Evolutionary conservation across 2,797 vertebrate genomes (phyloP).

Genomic region (Phalloptychus januarius): DNA sequence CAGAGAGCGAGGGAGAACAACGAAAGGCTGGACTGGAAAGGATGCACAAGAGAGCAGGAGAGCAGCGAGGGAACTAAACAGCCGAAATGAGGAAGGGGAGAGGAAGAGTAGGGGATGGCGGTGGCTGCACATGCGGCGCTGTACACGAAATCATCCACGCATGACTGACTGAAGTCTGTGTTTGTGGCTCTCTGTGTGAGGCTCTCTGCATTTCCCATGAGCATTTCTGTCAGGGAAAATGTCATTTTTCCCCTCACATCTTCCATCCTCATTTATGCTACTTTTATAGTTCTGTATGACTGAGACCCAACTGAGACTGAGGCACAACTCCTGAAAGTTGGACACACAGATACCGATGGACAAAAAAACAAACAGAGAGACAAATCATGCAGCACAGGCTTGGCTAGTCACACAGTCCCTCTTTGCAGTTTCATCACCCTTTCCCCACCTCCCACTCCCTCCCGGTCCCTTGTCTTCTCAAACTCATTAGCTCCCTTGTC

Average conservation of each 20-base stretch:
- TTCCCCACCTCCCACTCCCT: constrained; percentile 46
- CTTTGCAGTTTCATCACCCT: constrained; percentile 34
- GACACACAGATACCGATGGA: constrained; percentile 39
- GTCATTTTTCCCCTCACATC: background rate
- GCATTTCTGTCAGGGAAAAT: constrained; percentile 27
- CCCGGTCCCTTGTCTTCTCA: constrained; percentile 45
- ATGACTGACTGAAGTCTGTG: constrained; percentile 52
- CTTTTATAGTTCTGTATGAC: constrained; percentile 31
- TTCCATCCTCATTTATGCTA: constrained; percentile 15
- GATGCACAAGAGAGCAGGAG: constrained; percentile 45
- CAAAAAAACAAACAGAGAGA: constrained; percentile 21
- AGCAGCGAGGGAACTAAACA: constrained; percentile 54
- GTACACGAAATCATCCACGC: constrained; percentile 56
- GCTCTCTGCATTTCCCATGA: constrained; percentile 24
- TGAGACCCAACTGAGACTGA: background rate
- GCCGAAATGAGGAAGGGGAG: constrained; percentile 44
- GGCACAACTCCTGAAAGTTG: constrained; percentile 8
- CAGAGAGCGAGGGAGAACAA: constrained; percentile 39
- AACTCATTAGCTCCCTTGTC: constrained; percentile 55
- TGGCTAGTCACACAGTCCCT: constrained; percentile 17
- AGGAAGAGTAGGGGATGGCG: constrained; percentile 40
- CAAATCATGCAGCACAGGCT: constrained; percentile 9
- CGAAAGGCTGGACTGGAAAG: constrained; percentile 48
- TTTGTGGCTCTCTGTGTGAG: constrained; percentile 17
- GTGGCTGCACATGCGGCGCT: constrained; percentile 48